These are phyloP conservation scores for Pterostichus madidus DNA, from an alignment of 2,888 invertebrate species.

Conservation along the genomic window DNA sequence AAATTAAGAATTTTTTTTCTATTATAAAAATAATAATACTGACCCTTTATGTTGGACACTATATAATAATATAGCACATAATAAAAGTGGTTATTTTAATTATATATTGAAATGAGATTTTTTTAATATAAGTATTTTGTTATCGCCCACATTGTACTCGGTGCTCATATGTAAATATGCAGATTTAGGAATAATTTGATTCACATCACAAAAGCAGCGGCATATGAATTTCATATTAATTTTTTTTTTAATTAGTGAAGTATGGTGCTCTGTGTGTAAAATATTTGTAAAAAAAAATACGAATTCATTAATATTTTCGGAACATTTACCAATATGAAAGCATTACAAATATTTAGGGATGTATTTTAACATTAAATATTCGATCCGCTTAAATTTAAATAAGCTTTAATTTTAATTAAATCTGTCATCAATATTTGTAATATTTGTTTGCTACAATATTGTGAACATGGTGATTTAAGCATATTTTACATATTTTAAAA, in stretches of 20 bases:
- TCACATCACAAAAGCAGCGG: not conserved
- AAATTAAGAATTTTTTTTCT: not conserved
- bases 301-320: not conserved
- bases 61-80: no score
- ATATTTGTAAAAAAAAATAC: no score
- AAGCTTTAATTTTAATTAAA: not conserved
- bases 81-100: no score
- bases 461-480: not conserved
- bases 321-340: not conserved
- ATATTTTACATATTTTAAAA: not conserved
- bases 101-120: no score
- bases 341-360: not conserved
- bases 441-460: not conserved
- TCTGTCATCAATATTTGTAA: not conserved
- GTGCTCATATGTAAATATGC: not conserved
- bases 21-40: not conserved
- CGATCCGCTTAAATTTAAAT: not conserved
- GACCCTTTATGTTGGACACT: no score
- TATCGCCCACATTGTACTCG: no score
- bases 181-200: slow-evolving; percentile 5
- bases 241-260: slow-evolving; percentile 5
- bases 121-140: no score
- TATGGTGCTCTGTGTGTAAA: not conserved
- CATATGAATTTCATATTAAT: not conserved
- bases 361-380: not conserved